Percentiles rank a stretch among this genome's conserved stretches.
Conservation (phyloP, 2,888 invertebrate species). For the Sussaba pulchella region DNA sequence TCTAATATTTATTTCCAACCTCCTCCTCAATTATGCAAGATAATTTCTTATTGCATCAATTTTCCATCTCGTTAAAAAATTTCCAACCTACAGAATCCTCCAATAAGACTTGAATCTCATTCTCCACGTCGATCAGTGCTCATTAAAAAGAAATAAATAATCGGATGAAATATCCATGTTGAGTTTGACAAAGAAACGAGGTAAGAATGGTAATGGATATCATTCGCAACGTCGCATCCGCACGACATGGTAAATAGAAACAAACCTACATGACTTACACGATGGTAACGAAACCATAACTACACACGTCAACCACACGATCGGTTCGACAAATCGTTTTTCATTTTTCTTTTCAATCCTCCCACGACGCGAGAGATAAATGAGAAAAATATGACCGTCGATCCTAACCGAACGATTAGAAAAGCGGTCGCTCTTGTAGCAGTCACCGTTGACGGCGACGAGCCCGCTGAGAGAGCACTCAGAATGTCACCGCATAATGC, state of each 20-base stretch:
- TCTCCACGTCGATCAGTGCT: not conserved
- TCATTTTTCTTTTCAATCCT: not conserved
- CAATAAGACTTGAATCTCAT: not conserved
- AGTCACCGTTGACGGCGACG: conserved; percentile 22
- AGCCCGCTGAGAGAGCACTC: not conserved
- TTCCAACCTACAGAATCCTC: not conserved
- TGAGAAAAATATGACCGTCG: conserved; percentile 45
- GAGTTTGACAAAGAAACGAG: conserved; percentile 5
- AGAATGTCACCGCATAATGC: conserved; percentile 72
- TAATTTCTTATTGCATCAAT: too few species aligned
- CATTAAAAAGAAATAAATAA: not conserved
- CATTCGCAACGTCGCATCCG: not conserved
- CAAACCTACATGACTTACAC: conserved; percentile 22
- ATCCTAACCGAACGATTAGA: conserved; percentile 58
- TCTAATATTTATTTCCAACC: too few species aligned
- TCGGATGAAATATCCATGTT: not conserved
- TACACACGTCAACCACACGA: conserved; percentile 52
- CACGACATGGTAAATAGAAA: not conserved
- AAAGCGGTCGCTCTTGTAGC: conserved; percentile 11
- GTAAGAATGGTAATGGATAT: conserved; percentile 12
- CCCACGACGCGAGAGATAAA: conserved; percentile 6
- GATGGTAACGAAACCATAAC: conserved; percentile 51
- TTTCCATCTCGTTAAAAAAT: not conserved
- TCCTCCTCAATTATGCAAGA: too few species aligned
- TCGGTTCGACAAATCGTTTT: conserved; percentile 40